Evolutionary conservation across 2,113 vertebrate species (phyloP), one percentile per base, ranked within the genome.

Genomic region (Amphiprion ocellaris): DNA sequence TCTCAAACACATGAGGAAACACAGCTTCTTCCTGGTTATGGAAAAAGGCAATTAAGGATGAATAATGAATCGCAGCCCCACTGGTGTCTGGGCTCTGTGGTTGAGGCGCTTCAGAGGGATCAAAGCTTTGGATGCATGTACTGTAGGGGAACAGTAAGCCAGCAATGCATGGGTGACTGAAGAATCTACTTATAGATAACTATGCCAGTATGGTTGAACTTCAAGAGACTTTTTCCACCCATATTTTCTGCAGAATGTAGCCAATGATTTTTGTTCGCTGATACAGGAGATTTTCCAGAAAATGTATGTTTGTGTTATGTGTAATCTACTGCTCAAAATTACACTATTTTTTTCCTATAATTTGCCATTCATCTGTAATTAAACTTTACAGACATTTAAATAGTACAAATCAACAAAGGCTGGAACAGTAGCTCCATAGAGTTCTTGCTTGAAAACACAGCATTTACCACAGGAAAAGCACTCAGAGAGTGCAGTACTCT

Each of bases 11-110:
- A 77, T 82, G 52, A 87, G n/a, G 44, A 77, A 89, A 60, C 39
- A 28, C 67, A 79, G 83, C 61, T 53, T 91, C 83, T 84, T 88
- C 50, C 58, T 65, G 59, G 56, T 80, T 86, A 56, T 81, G 66
- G 67, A 82, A 90, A 84, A 86, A 88, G 82, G 71, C 86, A 90
- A 89, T 92, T 93, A 90, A 81, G 69, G 53, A 83, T 84, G 87
- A 92, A 87, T 86, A 90, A 93, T 86, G 73, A 83, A 87, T 79
- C 73, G 37, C 56, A 69, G 81, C 60, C 66, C 66, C 23, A 64
- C 33, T 62, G 61, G 59, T 76, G 70, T 52, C 41, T 75, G 83
- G 89, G 87, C 94, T 94, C 72, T 91, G 49, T 63, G 19, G 50
- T 56, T n/a, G 71, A 79, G 73, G 53, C 16, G 39, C 59, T 70